phyloP scores from a whole-genome alignment of 2,888 invertebrate species.

The Calameuta pallipes region DNA sequence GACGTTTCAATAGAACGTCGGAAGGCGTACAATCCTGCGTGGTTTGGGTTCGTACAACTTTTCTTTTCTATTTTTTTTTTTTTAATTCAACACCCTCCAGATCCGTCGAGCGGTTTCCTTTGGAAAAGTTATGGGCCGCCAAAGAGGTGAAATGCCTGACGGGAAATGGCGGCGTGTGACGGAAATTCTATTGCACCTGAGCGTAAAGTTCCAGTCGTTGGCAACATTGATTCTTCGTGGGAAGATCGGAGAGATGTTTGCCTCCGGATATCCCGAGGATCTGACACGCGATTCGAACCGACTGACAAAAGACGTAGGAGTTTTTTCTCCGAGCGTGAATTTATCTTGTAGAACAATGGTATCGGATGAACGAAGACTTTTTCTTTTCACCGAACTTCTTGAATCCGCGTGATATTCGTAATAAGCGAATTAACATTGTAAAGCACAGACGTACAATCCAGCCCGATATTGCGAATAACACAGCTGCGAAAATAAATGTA shows the following conservation, averaged over 20 bases:
- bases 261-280: background rate
- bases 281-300: background rate
- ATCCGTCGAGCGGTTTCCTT: background rate
- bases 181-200: background rate
- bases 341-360: background rate
- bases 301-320: background rate
- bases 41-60: background rate
- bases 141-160: background rate
- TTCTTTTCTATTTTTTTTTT: background rate
- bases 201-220: background rate
- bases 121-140: background rate
- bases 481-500: background rate
- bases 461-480: background rate
- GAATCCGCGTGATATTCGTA: background rate
- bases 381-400: background rate
- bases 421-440: background rate
- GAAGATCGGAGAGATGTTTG: background rate
- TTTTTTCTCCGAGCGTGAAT: background rate
- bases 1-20: background rate
- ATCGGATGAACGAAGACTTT: background rate
- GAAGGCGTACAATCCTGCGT: background rate
- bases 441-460: background rate
- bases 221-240: background rate
- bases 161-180: background rate
- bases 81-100: background rate